A percentile compares a stretch with the other conserved stretches of the same genome.
These are phyloP conservation scores for Lomographa bimaculata DNA, from an alignment of 2,888 invertebrate species.

Conservation along the genomic window DNA sequence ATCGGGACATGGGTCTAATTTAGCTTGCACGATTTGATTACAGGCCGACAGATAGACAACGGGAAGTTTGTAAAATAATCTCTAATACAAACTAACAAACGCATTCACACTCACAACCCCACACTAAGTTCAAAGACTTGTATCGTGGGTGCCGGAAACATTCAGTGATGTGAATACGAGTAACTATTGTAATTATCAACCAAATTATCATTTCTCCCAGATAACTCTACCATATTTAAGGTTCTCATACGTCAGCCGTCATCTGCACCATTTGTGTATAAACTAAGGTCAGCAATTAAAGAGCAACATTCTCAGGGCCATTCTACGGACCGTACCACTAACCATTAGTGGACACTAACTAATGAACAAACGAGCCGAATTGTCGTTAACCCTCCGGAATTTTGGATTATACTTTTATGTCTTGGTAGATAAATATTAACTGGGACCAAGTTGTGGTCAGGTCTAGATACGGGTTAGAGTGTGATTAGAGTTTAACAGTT, in stretches of 20 bases:
- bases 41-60: too few relatives aligned
- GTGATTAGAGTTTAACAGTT: neutral
- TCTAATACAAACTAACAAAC: too few relatives aligned
- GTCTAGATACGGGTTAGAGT: neutral
- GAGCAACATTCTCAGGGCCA: conserved; percentile 58
- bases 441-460: conserved; percentile 16
- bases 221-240: conserved; percentile 1
- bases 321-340: conserved; percentile 60
- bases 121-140: too few relatives aligned
- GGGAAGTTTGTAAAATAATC: too few relatives aligned
- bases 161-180: too few relatives aligned
- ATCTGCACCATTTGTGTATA: conserved; percentile 15
- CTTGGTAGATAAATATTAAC: conserved; percentile 29
- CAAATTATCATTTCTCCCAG: too few relatives aligned
- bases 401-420: conserved; percentile 38
- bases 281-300: conserved; percentile 52
- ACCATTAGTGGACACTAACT: conserved; percentile 71
- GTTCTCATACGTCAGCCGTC: conserved; percentile 15
- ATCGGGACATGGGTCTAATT: too few relatives aligned
- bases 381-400: conserved; percentile 32
- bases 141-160: too few relatives aligned
- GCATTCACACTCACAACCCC: too few relatives aligned
- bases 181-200: too few relatives aligned
- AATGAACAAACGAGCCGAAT: conserved; percentile 69
- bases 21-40: too few relatives aligned